Base-by-base conservation (phyloP, 2,113 vertebrate genomes). In the Thalassarche chlororhynchos region DNA sequence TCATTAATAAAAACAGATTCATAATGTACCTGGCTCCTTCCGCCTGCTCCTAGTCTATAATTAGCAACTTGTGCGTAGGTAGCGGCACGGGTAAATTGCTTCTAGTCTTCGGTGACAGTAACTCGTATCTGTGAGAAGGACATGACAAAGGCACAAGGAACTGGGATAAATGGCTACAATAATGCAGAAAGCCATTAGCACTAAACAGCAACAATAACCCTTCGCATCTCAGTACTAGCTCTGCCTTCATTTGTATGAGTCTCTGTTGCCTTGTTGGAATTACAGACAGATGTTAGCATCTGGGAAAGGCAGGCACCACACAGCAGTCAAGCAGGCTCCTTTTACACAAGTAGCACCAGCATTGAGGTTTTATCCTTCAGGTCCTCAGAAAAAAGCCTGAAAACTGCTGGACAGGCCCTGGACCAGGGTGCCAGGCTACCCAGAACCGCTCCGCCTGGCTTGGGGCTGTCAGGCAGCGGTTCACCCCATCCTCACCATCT, bases 1-100 rank as follows among this genome's bases (percentile, higher is more conserved):
- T 93, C 77, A 55, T 94, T 95, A 93, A 93, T 87, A 92, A 92
- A 42, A 94, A 28, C 72, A 94, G 62, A 83, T 87, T 90, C 85
- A 61, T 61, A 64, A 74, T 2, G 3, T 36, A 77, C 69, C n/a
- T 61, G 92, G 52, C 32, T 85, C 68, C 74, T 65, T 90, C 88
- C 19, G 29, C 91, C 86, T 84, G 89, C 74, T 93, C 66, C 47
- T 21, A 2, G 47, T 38, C 87, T 86, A 69, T 93, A 97, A 96
- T 93, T 91, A 94, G 84, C 47, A 62, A n/a, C 49, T 36, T 11
- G 1, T 55, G 57, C 3, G 10, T 66, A 82, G 71, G 81, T 46
- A 76, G 75, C 23, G 9, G 68, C 55, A 61, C 60, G 2, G 2
- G 20, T 18, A 86, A 96, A 94, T 76, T 85, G 61, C 71, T 81